Evolutionary conservation across 2,888 invertebrate genomes (phyloP).

Genomic region (Drosophila bunnanda): DNA sequence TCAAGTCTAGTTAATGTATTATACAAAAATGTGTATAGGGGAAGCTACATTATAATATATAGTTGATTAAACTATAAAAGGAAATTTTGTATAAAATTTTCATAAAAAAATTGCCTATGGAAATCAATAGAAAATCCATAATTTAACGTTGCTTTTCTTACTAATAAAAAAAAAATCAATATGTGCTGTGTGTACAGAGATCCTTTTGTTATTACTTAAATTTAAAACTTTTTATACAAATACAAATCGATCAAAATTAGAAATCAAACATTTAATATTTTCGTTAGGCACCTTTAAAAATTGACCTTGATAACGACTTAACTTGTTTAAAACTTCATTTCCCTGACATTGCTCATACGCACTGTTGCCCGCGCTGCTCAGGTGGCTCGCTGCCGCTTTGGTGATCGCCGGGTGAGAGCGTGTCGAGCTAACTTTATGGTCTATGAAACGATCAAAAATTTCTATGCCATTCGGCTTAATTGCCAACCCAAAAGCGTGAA

Average conservation of each 20-base stretch:
- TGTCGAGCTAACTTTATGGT: constrained; percentile 69
- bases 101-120: too few species aligned
- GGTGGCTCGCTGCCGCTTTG: not conserved
- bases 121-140: too few species aligned
- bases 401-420: constrained; percentile 60
- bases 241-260: not conserved
- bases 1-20: too few species aligned
- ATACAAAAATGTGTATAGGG: not conserved
- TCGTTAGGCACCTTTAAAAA: not conserved
- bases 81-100: too few species aligned
- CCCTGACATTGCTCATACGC: constrained; percentile 69
- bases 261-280: not conserved
- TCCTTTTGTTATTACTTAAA: too few species aligned
- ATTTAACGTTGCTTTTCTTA: too few species aligned
- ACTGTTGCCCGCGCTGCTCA: constrained; percentile 55
- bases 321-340: not conserved
- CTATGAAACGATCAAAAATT: constrained; percentile 74
- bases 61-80: too few species aligned
- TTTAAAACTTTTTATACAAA: too few species aligned
- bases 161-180: too few species aligned
- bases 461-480: constrained; percentile 73
- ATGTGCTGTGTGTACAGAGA: too few species aligned
- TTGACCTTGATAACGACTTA: not conserved
- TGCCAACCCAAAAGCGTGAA: constrained; percentile 71
- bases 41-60: not conserved